phyloP scores from a whole-genome alignment of 2,113 vertebrate genomes.

The Chloropsis hardwickii region DNA sequence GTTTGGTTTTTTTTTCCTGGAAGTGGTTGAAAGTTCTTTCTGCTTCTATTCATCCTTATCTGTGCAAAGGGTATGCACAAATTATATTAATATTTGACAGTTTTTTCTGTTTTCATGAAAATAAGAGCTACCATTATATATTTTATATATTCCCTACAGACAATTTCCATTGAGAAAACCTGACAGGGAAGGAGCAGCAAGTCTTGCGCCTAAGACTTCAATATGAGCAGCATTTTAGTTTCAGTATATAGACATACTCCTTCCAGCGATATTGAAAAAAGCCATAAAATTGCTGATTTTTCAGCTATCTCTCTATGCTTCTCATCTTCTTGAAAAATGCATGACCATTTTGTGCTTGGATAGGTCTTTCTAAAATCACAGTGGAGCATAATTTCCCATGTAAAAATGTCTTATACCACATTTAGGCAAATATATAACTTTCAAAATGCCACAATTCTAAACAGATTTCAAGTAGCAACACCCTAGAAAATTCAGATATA shows the following conservation, averaged over 20 bases:
- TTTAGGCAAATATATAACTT: background rate
- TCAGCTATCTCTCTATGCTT: background rate
- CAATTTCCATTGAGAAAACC: background rate
- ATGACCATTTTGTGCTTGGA: background rate
- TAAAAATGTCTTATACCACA: background rate
- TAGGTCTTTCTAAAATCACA: conserved; percentile 11
- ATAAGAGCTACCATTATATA: background rate
- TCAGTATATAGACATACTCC: background rate
- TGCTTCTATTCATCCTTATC: background rate
- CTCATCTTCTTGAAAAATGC: background rate
- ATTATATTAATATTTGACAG: background rate
- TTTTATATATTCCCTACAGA: background rate
- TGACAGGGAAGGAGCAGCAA: background rate
- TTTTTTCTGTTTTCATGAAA: background rate
- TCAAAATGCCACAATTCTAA: background rate
- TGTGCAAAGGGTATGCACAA: background rate
- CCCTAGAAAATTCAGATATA: background rate
- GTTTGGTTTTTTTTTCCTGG: background rate
- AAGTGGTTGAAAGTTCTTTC: background rate
- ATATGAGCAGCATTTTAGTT: background rate
- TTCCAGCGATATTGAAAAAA: background rate
- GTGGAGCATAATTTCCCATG: background rate
- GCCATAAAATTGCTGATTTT: background rate
- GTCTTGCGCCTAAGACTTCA: background rate
- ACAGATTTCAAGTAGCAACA: background rate